phyloP scores from a whole-genome alignment of 1,140 invertebrate species.

The Lanistes nyassanus region DNA sequence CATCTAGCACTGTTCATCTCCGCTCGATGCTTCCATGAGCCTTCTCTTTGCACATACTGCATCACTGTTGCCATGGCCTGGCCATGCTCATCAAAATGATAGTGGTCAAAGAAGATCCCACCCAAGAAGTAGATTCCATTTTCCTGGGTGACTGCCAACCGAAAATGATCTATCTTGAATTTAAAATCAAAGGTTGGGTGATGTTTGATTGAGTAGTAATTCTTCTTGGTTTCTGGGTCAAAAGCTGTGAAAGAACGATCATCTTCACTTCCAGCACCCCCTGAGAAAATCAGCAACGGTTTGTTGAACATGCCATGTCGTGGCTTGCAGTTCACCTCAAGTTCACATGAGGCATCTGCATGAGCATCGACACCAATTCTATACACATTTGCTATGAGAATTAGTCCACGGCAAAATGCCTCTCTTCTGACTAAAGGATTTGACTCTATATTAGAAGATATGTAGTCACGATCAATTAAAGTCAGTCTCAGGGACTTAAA shows the following conservation, averaged over 20 bases:
- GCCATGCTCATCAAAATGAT: conserved; percentile 47
- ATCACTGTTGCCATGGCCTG: conserved; percentile 41
- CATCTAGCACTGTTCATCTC: conserved; percentile 40
- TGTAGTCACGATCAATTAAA: conserved; percentile 40
- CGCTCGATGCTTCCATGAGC: conserved; percentile 36
- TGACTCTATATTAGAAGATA: conserved; percentile 24
- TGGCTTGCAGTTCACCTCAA: conserved; percentile 28
- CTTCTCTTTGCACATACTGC: conserved; percentile 42
- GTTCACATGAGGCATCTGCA: conserved; percentile 13
- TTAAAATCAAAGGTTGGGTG: conserved; percentile 58
- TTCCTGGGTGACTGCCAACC: conserved; percentile 38
- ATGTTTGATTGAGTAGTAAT: conserved; percentile 49
- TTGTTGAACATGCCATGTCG: conserved; percentile 55
- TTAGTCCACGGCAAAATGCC: conserved; percentile 33
- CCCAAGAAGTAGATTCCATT: conserved; percentile 52
- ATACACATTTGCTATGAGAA: conserved; percentile 34
- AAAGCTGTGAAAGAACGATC: conserved; percentile 50
- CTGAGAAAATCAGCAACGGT: conserved; percentile 54
- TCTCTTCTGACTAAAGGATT: conserved; percentile 36
- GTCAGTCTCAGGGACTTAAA: conserved; percentile 47
- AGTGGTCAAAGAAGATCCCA: conserved; percentile 56
- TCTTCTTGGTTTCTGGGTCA: conserved; percentile 50
- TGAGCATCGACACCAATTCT: conserved; percentile 24
- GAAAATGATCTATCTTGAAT: conserved; percentile 51
- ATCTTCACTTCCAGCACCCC: conserved; percentile 35